Base-by-base conservation (phyloP, 2,888 invertebrate genomes). In the Ormia ochracea region DNA sequence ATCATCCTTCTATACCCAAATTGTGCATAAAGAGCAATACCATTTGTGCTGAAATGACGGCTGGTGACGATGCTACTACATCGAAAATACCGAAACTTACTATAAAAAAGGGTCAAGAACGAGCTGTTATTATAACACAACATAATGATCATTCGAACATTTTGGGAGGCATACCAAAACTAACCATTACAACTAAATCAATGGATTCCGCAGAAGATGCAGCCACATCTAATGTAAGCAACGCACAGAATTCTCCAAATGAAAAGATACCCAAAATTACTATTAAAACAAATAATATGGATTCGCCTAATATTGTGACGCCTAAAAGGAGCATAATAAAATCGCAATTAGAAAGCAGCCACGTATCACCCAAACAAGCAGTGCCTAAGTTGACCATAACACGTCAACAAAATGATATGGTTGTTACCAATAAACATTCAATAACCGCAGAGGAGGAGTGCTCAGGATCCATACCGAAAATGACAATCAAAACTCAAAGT, bases 41-140 rank as follows among this genome's bases (percentile, higher is more conserved):
- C 21, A 33, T 82, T 19, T 82, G 82, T 41, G 70, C 84, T 43
- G 79, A 82, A 41, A 31, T 75, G 2, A 52, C 54, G 9, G 21
- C 82, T 10, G 28, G 75, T 23, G 69, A 81, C 68, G 65, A 78
- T 19, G 43, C 63, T 5, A 26, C 59, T 5, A 54, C 28, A 6
- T 81, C 80, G 6, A 86, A 86, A 80, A 86, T 88, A 82, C 89
- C 89, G 73, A 88, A 92, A 91, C 86, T 91, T 90, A 84, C 90
- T 33, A 89, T 88, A 38, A 92, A 83, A 84, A 88, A 86, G 43
- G 86, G 85, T 19, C 86, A 84, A 33, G 85, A 87, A 50, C 88
- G 90, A 86, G 91, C 90, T 84, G 91, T 92, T 89, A 87, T 91
- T 85, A 84, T 90, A 90, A 84, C 87, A 23, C 88, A 87, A 75